Base-by-base conservation (phyloP, 2,888 invertebrate genomes). In the Caenorhabditis japonica region DNA sequence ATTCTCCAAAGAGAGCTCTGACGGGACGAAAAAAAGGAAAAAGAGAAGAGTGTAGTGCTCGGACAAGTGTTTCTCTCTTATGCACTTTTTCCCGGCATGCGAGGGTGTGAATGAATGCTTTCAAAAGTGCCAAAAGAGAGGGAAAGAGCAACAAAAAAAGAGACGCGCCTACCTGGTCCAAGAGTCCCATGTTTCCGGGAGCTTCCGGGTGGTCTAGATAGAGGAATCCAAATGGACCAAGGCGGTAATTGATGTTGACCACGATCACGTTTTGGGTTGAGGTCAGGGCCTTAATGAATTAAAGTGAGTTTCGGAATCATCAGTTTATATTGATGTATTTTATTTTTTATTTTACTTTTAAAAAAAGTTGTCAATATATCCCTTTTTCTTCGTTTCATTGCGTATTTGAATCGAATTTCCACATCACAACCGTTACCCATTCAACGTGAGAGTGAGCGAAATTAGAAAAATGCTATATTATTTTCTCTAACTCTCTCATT, bases 151-250 rank as follows among this genome's bases (percentile, higher is more conserved):
- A n/a, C n/a, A n/a, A n/a, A n/a, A n/a, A n/a, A n/a, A n/a, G n/a
- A n/a, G n/a, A n/a, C n/a, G n/a, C n/a, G n/a, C n/a, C n/a, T 30
- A 85, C 84, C 80, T 85, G 96, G 90, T 97, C 96, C 92, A 94
- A 93, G 30, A 97, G 91, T 0, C 89, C 95, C 92, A 94, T 93
- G 88, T 96, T 96, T 8, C 94, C 94, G 0, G 94, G 94, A 0
- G 93, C 92, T 81, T 87, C 85, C 4, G 80, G 92, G 84, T 92
- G 92, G 60, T 92, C 92, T 85, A 94, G 90, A 89, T 94, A 95
- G 60, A 96, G 91, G 90, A 95, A 97, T 27, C 96, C 96, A 88
- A 96, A 95, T 0, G 94, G 93, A 8, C 95, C 95, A 33, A 95
- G 93, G 58, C 87, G 83, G 52, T 87, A 87, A 74, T 87, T 87